These are phyloP conservation scores for Salmo trutta DNA, from an alignment of 2,797 vertebrate genomes.

Conservation along the genomic window DNA sequence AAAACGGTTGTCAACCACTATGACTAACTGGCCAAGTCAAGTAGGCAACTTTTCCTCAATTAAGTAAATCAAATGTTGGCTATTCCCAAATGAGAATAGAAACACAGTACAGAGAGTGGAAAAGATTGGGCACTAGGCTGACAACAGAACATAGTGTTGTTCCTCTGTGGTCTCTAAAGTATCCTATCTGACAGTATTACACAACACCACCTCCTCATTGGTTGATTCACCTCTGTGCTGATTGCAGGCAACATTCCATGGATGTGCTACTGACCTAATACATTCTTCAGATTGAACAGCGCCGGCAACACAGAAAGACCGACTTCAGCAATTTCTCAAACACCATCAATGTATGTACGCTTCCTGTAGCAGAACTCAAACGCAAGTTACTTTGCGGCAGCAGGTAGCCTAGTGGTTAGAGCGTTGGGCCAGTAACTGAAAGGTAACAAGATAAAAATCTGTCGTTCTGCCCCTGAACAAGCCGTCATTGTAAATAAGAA, in stretches of 20 bases:
- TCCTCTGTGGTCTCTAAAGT: background rate
- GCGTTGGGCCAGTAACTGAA: too few species aligned
- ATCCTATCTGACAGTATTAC: conserved; percentile 5
- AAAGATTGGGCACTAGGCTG: background rate
- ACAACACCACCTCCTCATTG: conserved; percentile 21
- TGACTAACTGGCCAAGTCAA: background rate
- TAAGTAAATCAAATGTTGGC: background rate
- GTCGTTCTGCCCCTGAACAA: too few species aligned
- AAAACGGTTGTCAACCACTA: background rate
- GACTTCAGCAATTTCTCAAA: background rate
- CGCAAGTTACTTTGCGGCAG: too few species aligned
- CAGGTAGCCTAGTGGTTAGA: too few species aligned
- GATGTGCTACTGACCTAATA: conserved; percentile 20
- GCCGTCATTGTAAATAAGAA: too few species aligned
- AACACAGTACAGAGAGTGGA: background rate
- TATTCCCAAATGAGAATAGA: background rate
- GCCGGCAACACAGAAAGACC: background rate
- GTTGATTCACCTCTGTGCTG: conserved; percentile 35
- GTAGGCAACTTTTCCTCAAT: background rate
- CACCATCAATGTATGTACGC: background rate
- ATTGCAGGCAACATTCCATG: conserved; percentile 22
- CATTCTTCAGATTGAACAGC: conserved; percentile 16
- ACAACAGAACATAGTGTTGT: background rate
- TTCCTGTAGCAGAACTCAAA: background rate
- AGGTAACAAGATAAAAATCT: too few species aligned